A percentile compares a stretch with the other conserved stretches of the same genome.
phyloP scores from a whole-genome alignment of 2,797 vertebrate species.

The Lates japonicus region DNA sequence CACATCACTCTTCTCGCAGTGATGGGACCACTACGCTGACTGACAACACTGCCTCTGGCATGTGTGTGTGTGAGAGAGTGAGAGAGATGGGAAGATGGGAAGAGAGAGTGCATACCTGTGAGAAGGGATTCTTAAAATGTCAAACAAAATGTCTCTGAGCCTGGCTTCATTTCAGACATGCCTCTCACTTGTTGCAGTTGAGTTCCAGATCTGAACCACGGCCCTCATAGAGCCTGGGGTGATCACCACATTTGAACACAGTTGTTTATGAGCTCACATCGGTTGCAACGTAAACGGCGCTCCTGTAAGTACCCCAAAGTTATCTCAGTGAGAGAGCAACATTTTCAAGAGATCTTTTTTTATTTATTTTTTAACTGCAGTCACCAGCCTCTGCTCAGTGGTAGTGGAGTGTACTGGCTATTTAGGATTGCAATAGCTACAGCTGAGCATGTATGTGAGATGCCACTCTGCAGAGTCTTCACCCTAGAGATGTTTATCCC shows the following conservation, averaged over 20 bases:
- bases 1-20: constrained; percentile 72
- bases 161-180: constrained; percentile 13
- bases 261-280: constrained; percentile 18
- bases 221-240: neutral
- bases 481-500: neutral
- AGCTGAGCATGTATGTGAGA: too few species aligned
- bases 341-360: too few species aligned
- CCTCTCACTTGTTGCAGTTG: constrained; percentile 26
- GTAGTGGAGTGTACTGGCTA: too few species aligned
- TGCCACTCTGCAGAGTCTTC: too few species aligned
- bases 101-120: constrained; percentile 29
- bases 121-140: constrained; percentile 60
- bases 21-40: constrained; percentile 63
- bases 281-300: neutral
- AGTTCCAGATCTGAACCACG: constrained; percentile 3
- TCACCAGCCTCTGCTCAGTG: too few species aligned
- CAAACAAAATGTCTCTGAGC: constrained; percentile 55
- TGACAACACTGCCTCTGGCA: constrained; percentile 66
- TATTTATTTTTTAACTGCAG: too few species aligned
- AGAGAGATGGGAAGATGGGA: neutral
- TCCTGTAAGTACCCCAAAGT: constrained; percentile 9
- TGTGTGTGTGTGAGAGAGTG: constrained; percentile 23
- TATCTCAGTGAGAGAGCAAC: too few species aligned
- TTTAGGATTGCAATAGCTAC: too few species aligned
- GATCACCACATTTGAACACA: neutral